A percentile compares a stretch with the other conserved stretches of the same genome.
phyloP scores from a whole-genome alignment of 2,797 vertebrate genomes.

The Danio tinwini region DNA sequence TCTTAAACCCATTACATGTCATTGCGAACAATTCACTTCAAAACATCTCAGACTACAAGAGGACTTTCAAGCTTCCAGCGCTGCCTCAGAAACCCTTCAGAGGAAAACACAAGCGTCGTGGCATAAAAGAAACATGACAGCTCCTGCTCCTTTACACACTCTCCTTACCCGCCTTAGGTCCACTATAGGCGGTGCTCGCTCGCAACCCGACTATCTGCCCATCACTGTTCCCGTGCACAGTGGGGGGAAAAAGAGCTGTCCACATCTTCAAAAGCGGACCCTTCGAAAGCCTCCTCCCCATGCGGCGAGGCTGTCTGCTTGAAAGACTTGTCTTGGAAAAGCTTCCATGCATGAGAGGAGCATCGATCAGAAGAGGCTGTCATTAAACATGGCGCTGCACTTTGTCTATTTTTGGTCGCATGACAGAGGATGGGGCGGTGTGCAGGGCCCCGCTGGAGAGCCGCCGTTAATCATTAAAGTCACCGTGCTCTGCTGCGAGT shows the following conservation, averaged over 20 bases:
- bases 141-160: not conserved
- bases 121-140: constrained; percentile 24
- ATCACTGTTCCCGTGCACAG: constrained; percentile 39
- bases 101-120: not conserved
- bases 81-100: constrained; percentile 19
- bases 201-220: constrained; percentile 26
- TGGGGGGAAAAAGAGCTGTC: constrained; percentile 46
- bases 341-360: constrained; percentile 41
- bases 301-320: constrained; percentile 54
- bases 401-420: constrained; percentile 51
- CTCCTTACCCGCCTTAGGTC: constrained; percentile 26
- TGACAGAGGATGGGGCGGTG: constrained; percentile 46
- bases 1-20: not conserved
- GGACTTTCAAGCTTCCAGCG: constrained; percentile 31
- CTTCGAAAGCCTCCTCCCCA: constrained; percentile 44
- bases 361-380: constrained; percentile 56
- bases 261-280: constrained; percentile 53
- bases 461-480: constrained; percentile 54
- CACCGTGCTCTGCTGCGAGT: not conserved
- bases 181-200: constrained; percentile 36
- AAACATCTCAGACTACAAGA: not conserved
- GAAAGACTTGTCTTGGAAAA: constrained; percentile 51
- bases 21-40: not conserved
- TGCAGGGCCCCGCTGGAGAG: constrained; percentile 38
- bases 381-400: constrained; percentile 42